A percentile compares a stretch with the other conserved stretches of the same genome.
Evolutionary conservation across 2,797 vertebrate species (phyloP).

Genomic region (Rhodeus uyekii): DNA sequence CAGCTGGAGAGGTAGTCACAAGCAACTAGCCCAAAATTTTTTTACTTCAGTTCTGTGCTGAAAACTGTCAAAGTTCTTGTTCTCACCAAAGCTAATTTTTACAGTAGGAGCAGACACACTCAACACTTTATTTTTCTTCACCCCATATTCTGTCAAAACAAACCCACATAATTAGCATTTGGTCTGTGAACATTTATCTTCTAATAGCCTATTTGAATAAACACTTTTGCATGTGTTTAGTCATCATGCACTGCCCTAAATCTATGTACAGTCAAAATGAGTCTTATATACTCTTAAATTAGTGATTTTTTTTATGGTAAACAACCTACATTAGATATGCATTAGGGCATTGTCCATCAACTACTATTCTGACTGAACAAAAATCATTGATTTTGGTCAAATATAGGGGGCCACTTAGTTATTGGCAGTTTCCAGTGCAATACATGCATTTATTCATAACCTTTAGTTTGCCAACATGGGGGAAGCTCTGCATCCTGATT

Average conservation of each 20-base stretch:
- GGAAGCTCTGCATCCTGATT: constrained; percentile 66
- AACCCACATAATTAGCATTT: not conserved
- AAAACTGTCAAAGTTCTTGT: too few relatives aligned
- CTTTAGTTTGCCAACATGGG: constrained; percentile 66
- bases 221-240: not conserved
- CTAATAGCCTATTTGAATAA: not conserved
- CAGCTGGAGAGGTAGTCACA: too few relatives aligned
- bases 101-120: not conserved
- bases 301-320: not conserved
- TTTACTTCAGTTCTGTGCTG: not conserved
- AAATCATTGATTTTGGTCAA: not conserved
- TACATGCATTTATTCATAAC: constrained; percentile 66
- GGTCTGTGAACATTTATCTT: not conserved
- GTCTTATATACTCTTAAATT: not conserved
- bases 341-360: not conserved
- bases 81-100: not conserved
- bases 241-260: not conserved
- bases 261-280: not conserved
- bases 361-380: not conserved
- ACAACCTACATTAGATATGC: not conserved
- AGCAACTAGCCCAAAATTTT: not conserved
- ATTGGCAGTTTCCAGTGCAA: not conserved
- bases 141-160: not conserved
- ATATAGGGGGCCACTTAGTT: not conserved
- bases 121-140: not conserved